A percentile compares a stretch with the other conserved stretches of the same genome.
phyloP scores from a whole-genome alignment of 2,888 invertebrate species.

The Odontomyia ornata region DNA sequence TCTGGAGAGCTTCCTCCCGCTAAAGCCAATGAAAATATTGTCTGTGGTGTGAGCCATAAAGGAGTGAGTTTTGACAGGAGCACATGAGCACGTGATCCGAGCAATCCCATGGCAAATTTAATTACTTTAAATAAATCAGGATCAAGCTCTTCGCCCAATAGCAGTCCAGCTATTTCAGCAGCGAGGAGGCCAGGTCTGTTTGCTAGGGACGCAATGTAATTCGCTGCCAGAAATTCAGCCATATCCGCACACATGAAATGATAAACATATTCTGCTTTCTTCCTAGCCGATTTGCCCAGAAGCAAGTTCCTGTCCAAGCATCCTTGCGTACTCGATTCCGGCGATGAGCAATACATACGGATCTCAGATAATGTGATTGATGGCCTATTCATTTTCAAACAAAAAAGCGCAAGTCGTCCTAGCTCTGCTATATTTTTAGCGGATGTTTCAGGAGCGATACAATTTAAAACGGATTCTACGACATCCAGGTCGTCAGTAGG shows the following conservation, averaged over 20 bases:
- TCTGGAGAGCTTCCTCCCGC: slow-evolving; percentile 67
- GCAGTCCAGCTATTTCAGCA: slow-evolving; percentile 63
- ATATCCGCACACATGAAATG: slow-evolving; percentile 66
- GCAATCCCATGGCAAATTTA: slow-evolving; percentile 65
- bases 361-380: slow-evolving; percentile 66
- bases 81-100: slow-evolving; percentile 66
- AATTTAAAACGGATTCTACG: slow-evolving; percentile 61
- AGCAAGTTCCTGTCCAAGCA: slow-evolving; percentile 64
- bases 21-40: slow-evolving; percentile 66
- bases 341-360: slow-evolving; percentile 63
- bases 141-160: slow-evolving; percentile 62
- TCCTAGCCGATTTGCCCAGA: slow-evolving; percentile 62
- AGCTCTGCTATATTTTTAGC: slow-evolving; percentile 64
- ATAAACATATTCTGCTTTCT: slow-evolving; percentile 63
- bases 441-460: slow-evolving; percentile 57
- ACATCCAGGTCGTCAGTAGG: slow-evolving; percentile 60
- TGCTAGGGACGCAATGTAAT: slow-evolving; percentile 67
- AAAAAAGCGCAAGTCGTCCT: slow-evolving; percentile 66
- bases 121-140: slow-evolving; percentile 63
- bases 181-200: slow-evolving; percentile 66
- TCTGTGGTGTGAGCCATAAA: slow-evolving; percentile 66
- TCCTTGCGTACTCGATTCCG: slow-evolving; percentile 63
- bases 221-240: slow-evolving; percentile 67
- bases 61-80: slow-evolving; percentile 66
- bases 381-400: slow-evolving; percentile 65